A percentile compares a stretch with the other conserved stretches of the same genome.
Conservation (phyloP, 2,113 vertebrate species). For the Myanophis thanlyinensis region DNA sequence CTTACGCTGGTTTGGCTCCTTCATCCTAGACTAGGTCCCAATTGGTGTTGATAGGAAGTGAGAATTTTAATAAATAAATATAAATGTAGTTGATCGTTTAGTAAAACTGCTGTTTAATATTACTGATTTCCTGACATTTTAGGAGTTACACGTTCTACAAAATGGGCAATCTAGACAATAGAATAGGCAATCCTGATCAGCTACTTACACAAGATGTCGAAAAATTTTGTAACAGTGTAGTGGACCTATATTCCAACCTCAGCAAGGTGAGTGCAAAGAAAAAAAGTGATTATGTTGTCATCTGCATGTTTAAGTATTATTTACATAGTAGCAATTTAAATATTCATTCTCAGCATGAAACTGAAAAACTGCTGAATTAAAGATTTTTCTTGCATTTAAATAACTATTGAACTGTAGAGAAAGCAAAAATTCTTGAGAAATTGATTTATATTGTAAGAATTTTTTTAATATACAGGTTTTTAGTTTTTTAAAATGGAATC, state of each 20-base stretch:
- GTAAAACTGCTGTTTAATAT: not conserved
- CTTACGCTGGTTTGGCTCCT: not conserved
- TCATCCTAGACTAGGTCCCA: not conserved
- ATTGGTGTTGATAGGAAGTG: not conserved
- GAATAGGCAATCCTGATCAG: conserved; percentile 96
- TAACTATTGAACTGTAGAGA: not conserved
- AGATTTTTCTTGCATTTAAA: not conserved
- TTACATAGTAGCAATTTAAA: not conserved
- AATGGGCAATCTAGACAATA: conserved; percentile 99
- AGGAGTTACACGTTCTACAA: conserved; percentile 97
- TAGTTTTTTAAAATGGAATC: not conserved
- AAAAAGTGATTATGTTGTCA: not conserved
- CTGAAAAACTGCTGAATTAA: not conserved
- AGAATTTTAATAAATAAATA: not conserved
- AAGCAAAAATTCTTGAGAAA: not conserved
- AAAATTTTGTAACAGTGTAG: conserved; percentile 97
- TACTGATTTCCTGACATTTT: conserved; percentile 49
- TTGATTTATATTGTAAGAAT: not conserved
- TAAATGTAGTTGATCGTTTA: not conserved
- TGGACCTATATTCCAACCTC: conserved; percentile 97
- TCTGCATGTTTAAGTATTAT: not conserved
- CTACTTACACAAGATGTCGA: conserved; percentile 97
- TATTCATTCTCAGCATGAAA: not conserved
- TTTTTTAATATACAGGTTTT: not conserved
- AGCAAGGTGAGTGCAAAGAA: conserved; percentile 83